Evolutionary conservation across 2,888 invertebrate species (phyloP).

Genomic region (Ennomos erosarius): DNA sequence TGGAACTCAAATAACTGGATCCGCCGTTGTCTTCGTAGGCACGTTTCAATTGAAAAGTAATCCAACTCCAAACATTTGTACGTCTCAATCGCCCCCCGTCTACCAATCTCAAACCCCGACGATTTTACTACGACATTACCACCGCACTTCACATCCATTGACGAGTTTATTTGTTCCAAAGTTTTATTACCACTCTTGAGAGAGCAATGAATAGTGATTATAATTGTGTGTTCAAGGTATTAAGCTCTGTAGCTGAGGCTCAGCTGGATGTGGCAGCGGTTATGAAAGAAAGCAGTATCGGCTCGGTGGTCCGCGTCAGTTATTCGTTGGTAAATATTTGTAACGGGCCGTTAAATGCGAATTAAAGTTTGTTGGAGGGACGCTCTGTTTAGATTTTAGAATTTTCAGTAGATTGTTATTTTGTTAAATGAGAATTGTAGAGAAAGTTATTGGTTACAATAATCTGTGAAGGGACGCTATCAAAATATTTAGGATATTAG

Average conservation of each 20-base stretch:
- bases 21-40: constrained; percentile 77
- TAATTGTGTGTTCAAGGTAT: constrained; percentile 9
- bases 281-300: constrained; percentile 64
- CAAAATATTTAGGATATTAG: too few species aligned
- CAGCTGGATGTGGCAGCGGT: constrained; percentile 56
- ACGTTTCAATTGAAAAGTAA: constrained; percentile 83
- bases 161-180: neutral
- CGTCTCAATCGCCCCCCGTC: constrained; percentile 70
- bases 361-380: constrained; percentile 59
- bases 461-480: too few species aligned
- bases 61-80: constrained; percentile 81
- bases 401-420: too few species aligned
- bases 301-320: constrained; percentile 63
- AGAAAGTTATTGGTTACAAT: too few species aligned
- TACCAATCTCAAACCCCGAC: constrained; percentile 45
- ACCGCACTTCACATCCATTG: constrained; percentile 8
- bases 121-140: constrained; percentile 25
- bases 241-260: constrained; percentile 23
- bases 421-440: too few species aligned
- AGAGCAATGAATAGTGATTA: constrained; percentile 41
- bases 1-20: constrained; percentile 80
- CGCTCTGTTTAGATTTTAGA: neutral
- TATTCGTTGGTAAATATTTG: constrained; percentile 66
- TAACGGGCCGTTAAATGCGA: constrained; percentile 58
- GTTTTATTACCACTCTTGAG: neutral